Conservation (phyloP, 1,140 invertebrate genomes). For the Drosophila micromelanica region DNA sequence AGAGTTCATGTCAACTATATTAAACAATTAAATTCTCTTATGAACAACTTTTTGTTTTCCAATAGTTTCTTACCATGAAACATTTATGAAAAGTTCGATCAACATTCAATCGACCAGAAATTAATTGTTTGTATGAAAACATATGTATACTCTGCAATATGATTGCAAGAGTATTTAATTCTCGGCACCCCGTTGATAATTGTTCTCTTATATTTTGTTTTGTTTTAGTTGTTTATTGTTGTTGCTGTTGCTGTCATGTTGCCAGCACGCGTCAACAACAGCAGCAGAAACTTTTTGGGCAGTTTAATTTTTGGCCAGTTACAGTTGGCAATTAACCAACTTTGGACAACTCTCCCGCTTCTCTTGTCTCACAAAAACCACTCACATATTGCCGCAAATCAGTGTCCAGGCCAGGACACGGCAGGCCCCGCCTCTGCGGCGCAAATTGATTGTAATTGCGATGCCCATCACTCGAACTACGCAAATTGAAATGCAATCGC, state of each 20-base stretch:
- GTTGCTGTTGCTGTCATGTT: conserved; percentile 47
- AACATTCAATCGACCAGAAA: too few species aligned
- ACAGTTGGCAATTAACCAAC: conserved; percentile 64
- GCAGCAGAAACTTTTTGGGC: conserved; percentile 38
- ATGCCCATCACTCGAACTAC: conserved; percentile 22
- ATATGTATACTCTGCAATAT: too few species aligned
- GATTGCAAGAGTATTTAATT: background rate
- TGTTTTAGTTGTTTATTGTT: background rate
- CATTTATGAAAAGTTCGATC: too few species aligned
- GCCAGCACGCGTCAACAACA: conserved; percentile 16
- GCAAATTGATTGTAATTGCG: conserved; percentile 57
- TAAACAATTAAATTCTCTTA: too few species aligned
- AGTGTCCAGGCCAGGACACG: conserved; percentile 44
- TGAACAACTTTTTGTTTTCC: too few species aligned
- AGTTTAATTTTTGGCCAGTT: conserved; percentile 33
- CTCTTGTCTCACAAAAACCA: conserved; percentile 9
- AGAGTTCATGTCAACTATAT: too few species aligned
- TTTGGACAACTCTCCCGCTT: too few species aligned
- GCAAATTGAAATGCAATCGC: conserved; percentile 66
- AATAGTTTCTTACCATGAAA: too few species aligned
- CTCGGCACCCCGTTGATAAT: too few species aligned
- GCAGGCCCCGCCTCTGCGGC: background rate
- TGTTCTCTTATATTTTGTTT: conserved; percentile 20
- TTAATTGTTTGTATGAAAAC: too few species aligned
- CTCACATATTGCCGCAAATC: conserved; percentile 61